A percentile compares a stretch with the other conserved stretches of the same genome.
Conservation (phyloP, 1,140 invertebrate species). For the Schlechtendalia chinensis region DNA sequence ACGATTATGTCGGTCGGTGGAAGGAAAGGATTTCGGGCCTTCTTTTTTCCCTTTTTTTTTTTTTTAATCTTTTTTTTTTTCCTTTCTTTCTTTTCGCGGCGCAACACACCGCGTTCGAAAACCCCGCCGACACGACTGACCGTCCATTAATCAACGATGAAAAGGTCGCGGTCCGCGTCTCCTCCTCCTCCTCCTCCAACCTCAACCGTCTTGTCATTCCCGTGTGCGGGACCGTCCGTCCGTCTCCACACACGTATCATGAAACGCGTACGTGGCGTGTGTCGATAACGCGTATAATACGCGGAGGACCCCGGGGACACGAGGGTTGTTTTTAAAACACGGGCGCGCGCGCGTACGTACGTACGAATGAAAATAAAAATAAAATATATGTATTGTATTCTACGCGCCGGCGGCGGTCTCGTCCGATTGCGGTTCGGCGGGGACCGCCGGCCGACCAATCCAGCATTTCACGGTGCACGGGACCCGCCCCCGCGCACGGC, state of each 20-base stretch:
- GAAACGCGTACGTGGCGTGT: background rate
- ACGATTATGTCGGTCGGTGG: background rate
- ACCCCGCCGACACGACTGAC: conserved; percentile 28
- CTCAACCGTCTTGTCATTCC: no score
- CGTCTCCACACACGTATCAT: background rate
- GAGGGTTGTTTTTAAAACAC: conserved; percentile 26
- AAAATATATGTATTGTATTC: conserved; percentile 5
- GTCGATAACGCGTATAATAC: background rate
- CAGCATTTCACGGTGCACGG: conserved; percentile 40
- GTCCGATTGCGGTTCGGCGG: conserved; percentile 24
- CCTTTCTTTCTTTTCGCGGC: background rate
- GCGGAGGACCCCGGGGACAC: background rate
- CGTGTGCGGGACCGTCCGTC: background rate
- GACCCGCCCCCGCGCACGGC: conserved; percentile 9
- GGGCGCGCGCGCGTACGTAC: background rate
- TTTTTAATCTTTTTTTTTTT: no score
- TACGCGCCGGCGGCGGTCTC: background rate
- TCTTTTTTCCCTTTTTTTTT: conserved; percentile 22
- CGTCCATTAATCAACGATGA: conserved; percentile 47
- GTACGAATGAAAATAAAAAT: no score
- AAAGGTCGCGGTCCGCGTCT: conserved; percentile 23
- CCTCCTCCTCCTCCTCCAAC: no score
- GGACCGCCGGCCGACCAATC: conserved; percentile 30
- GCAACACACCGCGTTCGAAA: conserved; percentile 7
- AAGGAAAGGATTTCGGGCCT: conserved; percentile 47